These are phyloP conservation scores for Alectoris magna DNA, from an alignment of 2,797 vertebrate species.

Conservation along the genomic window DNA sequence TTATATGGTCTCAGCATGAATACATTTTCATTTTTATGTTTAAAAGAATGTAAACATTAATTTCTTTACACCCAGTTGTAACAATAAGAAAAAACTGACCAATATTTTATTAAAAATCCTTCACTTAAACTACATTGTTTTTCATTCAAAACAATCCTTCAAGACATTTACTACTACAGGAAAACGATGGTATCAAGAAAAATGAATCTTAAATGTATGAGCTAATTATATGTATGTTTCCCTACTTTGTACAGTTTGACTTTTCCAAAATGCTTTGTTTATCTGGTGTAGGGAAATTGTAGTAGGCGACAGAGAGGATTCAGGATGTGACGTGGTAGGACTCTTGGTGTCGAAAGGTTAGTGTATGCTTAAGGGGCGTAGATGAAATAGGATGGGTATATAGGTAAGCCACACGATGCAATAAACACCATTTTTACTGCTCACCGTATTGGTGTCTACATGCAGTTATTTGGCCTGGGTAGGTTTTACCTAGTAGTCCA, in stretches of 20 bases:
- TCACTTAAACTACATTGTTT: not conserved
- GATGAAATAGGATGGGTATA: too few species aligned
- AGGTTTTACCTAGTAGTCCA: too few species aligned
- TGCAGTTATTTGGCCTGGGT: too few species aligned
- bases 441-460: too few species aligned
- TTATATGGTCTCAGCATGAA: conserved; percentile 27
- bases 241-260: not conserved
- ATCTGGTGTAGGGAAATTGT: not conserved
- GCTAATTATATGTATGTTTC: not conserved
- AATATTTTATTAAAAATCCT: not conserved
- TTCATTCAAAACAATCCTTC: not conserved
- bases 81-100: not conserved
- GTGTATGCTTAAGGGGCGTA: too few species aligned
- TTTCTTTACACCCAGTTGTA: not conserved
- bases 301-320: too few species aligned
- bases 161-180: not conserved
- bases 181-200: not conserved
- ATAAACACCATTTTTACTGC: too few species aligned
- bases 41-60: conserved; percentile 21
- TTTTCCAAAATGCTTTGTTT: not conserved
- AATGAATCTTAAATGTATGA: not conserved
- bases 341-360: too few species aligned
- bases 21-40: not conserved
- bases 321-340: too few species aligned
- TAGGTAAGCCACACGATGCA: too few species aligned